Conservation (phyloP, 2,888 invertebrate genomes). For the Ectropis crepuscularia region DNA sequence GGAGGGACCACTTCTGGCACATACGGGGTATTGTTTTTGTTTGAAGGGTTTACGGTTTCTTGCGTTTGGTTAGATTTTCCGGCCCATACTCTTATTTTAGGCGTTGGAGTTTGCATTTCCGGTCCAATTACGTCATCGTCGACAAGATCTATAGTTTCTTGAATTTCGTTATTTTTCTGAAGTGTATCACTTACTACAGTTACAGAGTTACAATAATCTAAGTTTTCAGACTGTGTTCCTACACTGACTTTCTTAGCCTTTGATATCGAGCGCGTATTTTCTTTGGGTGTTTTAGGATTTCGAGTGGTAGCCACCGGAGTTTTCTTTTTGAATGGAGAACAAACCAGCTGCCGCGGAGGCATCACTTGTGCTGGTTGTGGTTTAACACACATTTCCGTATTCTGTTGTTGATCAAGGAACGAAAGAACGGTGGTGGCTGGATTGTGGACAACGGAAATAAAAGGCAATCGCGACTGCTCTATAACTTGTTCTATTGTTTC, state of each 20-base stretch:
- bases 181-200: background rate
- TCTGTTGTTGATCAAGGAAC: background rate
- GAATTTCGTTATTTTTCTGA: background rate
- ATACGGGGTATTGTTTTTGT: background rate
- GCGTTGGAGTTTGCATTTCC: slow-evolving; percentile 14
- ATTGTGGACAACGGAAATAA: background rate
- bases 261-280: background rate
- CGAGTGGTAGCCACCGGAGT: slow-evolving; percentile 1
- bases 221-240: slow-evolving; percentile 14
- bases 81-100: slow-evolving; percentile 30
- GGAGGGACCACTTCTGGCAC: too few species aligned
- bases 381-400: background rate
- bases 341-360: too few species aligned
- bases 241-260: background rate
- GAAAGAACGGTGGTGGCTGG: too few species aligned
- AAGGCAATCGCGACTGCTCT: slow-evolving; percentile 11
- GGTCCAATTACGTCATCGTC: slow-evolving; percentile 13
- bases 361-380: too few species aligned
- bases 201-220: slow-evolving; percentile 15
- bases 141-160: slow-evolving; percentile 15
- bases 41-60: background rate
- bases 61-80: background rate
- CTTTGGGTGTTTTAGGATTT: background rate
- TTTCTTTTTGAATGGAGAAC: background rate
- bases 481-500: slow-evolving; percentile 31